A percentile compares a stretch with the other conserved stretches of the same genome.
Conservation (phyloP, 2,113 vertebrate species). For the Antigone vipio region DNA sequence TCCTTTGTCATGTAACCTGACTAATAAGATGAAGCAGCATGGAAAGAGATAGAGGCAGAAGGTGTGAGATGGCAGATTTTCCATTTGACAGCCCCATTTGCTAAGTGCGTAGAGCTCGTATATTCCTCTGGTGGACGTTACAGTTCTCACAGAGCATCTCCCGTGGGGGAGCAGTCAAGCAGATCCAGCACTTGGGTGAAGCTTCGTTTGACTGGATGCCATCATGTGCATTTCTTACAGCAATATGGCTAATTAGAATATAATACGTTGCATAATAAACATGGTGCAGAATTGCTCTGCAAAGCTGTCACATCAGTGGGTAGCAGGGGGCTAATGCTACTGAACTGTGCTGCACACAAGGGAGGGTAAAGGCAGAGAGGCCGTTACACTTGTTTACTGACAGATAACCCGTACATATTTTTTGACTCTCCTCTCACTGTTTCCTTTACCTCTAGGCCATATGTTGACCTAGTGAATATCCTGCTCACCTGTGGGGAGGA, state of each 20-base stretch:
- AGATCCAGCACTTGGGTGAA: not conserved
- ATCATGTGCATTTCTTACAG: not conserved
- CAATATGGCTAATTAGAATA: accelerated
- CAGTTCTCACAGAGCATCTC: not conserved
- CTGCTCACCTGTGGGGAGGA: conserved; percentile 93
- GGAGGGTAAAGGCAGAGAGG: not conserved
- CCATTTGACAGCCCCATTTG: not conserved
- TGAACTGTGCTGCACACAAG: not conserved
- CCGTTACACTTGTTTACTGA: not conserved
- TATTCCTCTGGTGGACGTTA: not conserved
- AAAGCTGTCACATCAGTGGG: not conserved
- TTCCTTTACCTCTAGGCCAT: conserved; percentile 77
- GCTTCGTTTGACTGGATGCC: not conserved
- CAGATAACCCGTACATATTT: not conserved
- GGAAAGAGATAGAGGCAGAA: not conserved
- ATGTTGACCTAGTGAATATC: conserved; percentile 94
- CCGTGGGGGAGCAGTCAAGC: not conserved
- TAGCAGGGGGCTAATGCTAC: not conserved
- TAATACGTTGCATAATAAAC: not conserved
- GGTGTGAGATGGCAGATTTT: not conserved
- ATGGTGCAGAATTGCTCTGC: not conserved
- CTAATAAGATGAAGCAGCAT: not conserved
- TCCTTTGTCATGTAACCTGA: not conserved
- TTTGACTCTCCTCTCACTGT: not conserved
- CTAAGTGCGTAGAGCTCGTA: not conserved